Conservation (phyloP, 2,113 vertebrate species). For the Percopsis transmontana region DNA sequence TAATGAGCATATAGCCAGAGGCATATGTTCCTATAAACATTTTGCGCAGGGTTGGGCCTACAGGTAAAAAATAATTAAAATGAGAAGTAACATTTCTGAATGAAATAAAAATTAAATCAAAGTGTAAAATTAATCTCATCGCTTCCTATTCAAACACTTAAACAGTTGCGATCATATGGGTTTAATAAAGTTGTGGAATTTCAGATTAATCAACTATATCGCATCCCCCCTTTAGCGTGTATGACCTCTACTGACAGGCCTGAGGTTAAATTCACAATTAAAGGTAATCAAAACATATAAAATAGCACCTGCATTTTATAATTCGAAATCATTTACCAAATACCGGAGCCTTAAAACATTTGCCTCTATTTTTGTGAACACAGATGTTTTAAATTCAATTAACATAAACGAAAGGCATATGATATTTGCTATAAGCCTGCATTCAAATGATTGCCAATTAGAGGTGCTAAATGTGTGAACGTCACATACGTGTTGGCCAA, state of each 20-base stretch:
- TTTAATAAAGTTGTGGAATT: background rate
- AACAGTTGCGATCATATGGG: too few species aligned
- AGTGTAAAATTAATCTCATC: background rate
- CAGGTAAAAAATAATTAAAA: background rate
- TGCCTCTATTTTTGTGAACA: background rate
- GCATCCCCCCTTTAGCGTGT: background rate
- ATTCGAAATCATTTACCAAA: too few species aligned
- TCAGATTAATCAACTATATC: background rate
- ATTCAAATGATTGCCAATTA: slow-evolving; percentile 40
- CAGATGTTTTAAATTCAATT: slow-evolving; percentile 14
- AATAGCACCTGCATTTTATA: too few species aligned
- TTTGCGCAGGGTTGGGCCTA: background rate
- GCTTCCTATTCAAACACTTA: too few species aligned
- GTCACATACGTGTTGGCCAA: slow-evolving; percentile 52
- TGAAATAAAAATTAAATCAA: too few species aligned
- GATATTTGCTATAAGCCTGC: background rate
- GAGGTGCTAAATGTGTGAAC: slow-evolving; percentile 40
- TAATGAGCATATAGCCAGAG: too few species aligned
- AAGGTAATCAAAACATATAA: too few species aligned
- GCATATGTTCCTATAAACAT: too few species aligned
- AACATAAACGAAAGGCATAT: background rate
- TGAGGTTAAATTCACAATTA: too few species aligned
- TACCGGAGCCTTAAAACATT: too few species aligned
- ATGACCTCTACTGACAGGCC: too few species aligned
- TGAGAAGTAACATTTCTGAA: background rate